Percentiles rank a stretch among this genome's conserved stretches.
Conservation (phyloP, 2,113 vertebrate species). For the Cyanoliseus patagonus region DNA sequence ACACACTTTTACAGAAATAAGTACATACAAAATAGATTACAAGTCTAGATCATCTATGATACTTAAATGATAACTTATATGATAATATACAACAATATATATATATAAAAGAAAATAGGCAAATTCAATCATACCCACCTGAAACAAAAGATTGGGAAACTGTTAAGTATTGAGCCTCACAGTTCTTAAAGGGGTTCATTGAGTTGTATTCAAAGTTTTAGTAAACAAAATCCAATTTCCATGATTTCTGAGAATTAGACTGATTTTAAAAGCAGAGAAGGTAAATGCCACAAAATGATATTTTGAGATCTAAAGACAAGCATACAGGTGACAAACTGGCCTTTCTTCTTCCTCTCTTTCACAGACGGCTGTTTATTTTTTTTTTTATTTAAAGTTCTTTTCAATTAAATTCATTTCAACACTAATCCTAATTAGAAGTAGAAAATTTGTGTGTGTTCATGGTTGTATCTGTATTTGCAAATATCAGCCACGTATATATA, state of each 20-base stretch:
- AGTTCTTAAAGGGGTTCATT: neutral
- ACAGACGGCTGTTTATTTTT: no score
- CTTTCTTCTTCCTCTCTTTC: neutral
- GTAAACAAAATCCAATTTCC: neutral
- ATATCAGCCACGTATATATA: neutral
- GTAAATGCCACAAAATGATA: neutral
- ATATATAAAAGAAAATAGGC: neutral
- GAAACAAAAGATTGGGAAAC: neutral
- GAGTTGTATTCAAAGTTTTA: neutral
- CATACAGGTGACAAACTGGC: neutral
- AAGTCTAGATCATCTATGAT: neutral
- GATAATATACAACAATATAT: neutral
- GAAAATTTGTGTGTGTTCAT: neutral
- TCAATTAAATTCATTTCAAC: neutral
- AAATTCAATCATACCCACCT: neutral
- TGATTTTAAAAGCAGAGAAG: neutral
- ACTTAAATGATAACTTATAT: neutral
- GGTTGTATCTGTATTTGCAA: neutral
- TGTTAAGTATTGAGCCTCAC: neutral
- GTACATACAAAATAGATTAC: neutral
- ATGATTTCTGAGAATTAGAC: neutral
- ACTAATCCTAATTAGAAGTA: neutral
- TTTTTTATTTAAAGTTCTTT: neutral
- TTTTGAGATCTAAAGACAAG: neutral
- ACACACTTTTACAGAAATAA: neutral